A percentile compares a stretch with the other conserved stretches of the same genome.
Conservation (phyloP, 2,888 invertebrate species). For the Cenopis cana region DNA sequence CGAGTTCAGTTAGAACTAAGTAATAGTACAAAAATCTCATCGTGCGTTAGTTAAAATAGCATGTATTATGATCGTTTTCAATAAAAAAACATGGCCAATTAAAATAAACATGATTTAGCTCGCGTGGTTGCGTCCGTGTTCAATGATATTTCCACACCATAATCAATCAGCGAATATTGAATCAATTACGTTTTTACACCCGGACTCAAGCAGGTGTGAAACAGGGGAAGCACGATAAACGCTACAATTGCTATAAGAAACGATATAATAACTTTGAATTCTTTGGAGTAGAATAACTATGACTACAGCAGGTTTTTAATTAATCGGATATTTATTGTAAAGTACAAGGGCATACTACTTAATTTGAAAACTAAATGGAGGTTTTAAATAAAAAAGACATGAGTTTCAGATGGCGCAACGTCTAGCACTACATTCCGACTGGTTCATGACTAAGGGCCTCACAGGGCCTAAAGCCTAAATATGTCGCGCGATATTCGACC, state of each 20-base stretch:
- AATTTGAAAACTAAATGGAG: not conserved
- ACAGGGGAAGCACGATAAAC: slow-evolving; percentile 5
- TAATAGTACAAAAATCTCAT: slow-evolving; percentile 19
- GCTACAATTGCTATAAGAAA: slow-evolving; percentile 1
- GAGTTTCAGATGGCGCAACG: no score
- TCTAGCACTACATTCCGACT: no score
- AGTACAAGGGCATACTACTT: not conserved
- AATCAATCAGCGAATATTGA: slow-evolving; percentile 25
- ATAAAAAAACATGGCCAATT: slow-evolving; percentile 32
- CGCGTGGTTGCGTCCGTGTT: slow-evolving; percentile 10
- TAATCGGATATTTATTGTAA: not conserved
- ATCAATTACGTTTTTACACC: slow-evolving; percentile 40
- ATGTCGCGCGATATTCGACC: no score
- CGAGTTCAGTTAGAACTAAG: not conserved
- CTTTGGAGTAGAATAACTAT: not conserved
- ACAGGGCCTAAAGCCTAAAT: no score
- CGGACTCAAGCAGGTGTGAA: slow-evolving; percentile 17
- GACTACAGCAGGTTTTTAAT: not conserved
- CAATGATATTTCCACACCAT: slow-evolving; percentile 25
- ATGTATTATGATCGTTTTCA: slow-evolving; percentile 12
- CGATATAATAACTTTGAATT: not conserved
- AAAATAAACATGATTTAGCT: slow-evolving; percentile 25
- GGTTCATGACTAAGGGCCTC: no score
- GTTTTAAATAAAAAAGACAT: no score
- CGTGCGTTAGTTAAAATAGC: slow-evolving; percentile 11